Evolutionary conservation across 2,113 vertebrate genomes (phyloP), one percentile per base, ranked within the genome.

Genomic region (Candoia aspera): DNA sequence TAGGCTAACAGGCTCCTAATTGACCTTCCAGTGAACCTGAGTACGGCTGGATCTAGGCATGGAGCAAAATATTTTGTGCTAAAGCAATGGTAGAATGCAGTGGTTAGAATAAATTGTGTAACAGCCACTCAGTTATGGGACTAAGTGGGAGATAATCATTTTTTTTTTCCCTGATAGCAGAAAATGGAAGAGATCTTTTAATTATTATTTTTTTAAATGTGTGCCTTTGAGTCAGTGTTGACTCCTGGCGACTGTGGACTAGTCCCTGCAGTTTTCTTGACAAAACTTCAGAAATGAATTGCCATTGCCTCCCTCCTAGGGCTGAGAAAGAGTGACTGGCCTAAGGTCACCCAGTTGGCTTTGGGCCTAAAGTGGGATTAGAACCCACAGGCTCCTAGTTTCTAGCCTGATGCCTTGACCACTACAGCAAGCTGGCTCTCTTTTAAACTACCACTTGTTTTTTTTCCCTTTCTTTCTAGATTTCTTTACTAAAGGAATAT

Each of bases 1-100:
- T 26, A 84, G 90, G 60, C 53, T 55, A 64, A 91, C 86, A 62
- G 49, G 33, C 53, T 87, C 6, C 42, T 54, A 6, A 46, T 21
- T 91, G 60, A 42, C 90, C 85, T 91, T 87, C 21, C n/a, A 12
- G 13, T 91, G 90, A 91, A 91, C 90, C 53, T 55, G 29, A n/a
- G 11, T 12, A 29, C 4, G 57, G 24, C 24, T 84, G 24, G 26
- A 85, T 91, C 23, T 58, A 23, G 55, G n/a, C 23, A 57, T 87
- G 49, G 10, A 87, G 46, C 60, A 57, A 64, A 73, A 57, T 55
- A 79, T 42, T 79, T 37, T 1, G 33, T 42, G 73, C 73, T 21
- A 79, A 79, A 19, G 24, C 68, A 55, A 11, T 58, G 13, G 33
- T n/a, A 57, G 57, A 60, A 4, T 42, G 58, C 19, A 55, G 53